Percentiles rank a stretch among this genome's conserved stretches.
These are phyloP conservation scores for Tetragonula carbonaria DNA, from an alignment of 2,888 invertebrate genomes.

Conservation along the genomic window DNA sequence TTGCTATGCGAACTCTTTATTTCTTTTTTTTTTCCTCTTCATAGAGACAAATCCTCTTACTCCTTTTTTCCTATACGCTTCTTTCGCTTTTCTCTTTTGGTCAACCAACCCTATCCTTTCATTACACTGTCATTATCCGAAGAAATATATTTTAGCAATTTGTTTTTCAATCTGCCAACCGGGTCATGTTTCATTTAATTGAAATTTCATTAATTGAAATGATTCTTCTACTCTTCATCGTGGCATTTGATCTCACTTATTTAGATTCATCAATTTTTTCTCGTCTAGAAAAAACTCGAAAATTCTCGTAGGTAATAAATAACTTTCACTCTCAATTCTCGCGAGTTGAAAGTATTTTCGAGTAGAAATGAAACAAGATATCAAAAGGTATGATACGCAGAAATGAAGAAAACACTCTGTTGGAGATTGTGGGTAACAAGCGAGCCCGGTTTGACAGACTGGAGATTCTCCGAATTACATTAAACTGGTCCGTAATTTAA, in stretches of 20 bases:
- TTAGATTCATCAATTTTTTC: not conserved
- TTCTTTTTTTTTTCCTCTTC: not conserved
- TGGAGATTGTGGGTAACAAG: not conserved
- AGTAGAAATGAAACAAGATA: not conserved
- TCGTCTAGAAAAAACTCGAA: not conserved
- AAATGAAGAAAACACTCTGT: not conserved
- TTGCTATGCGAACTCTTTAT: slow-evolving; percentile 1
- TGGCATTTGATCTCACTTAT: not conserved
- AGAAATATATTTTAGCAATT: not conserved
- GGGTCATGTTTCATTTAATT: too few relatives aligned
- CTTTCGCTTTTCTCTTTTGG: slow-evolving; percentile 57
- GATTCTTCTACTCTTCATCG: not conserved
- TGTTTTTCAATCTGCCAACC: not conserved
- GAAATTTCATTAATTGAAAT: too few relatives aligned
- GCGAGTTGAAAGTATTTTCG: not conserved
- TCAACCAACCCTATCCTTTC: slow-evolving; percentile 35
- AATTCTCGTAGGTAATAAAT: too few relatives aligned
- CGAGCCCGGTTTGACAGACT: slow-evolving; percentile 39
- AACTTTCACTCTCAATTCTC: not conserved
- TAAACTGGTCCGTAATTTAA: slow-evolving; percentile 51
- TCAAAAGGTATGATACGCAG: not conserved
- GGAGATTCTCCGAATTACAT: slow-evolving; percentile 36
- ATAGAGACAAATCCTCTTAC: not conserved
- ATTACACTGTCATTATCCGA: slow-evolving; percentile 29
- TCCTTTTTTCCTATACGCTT: slow-evolving; percentile 23